A percentile compares a stretch with the other conserved stretches of the same genome.
phyloP scores from a whole-genome alignment of 2,113 vertebrate genomes.

The Herpetotheres cachinnans region DNA sequence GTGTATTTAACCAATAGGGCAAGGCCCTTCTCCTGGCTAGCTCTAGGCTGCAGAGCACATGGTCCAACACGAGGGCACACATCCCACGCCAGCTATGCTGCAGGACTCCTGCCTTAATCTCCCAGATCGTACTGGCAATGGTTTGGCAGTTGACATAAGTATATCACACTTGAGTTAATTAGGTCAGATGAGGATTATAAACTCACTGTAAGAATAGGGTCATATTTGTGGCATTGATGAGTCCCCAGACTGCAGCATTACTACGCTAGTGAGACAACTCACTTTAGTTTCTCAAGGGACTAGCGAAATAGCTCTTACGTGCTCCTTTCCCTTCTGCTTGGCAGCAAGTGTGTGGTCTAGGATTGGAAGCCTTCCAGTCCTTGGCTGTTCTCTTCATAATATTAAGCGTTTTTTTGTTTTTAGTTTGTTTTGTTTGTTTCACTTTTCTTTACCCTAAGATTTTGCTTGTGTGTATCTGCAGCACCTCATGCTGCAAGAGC shows the following conservation, averaged over 20 bases:
- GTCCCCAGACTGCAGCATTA: background rate
- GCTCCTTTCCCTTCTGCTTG: background rate
- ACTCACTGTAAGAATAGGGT: background rate
- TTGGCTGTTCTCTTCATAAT: background rate
- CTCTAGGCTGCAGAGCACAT: background rate
- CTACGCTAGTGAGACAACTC: background rate
- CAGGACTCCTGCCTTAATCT: background rate
- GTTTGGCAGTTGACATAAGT: background rate
- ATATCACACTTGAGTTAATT: background rate
- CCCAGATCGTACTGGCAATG: background rate
- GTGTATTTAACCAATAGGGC: background rate
- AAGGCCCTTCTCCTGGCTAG: background rate
- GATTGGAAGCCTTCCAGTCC: background rate
- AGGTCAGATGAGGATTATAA: background rate
- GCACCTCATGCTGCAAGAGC: background rate
- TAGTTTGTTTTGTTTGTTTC: background rate
- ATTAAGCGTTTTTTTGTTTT: too few species aligned
- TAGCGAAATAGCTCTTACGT: background rate
- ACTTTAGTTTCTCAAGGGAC: background rate
- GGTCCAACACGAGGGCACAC: accelerated
- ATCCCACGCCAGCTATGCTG: accelerated
- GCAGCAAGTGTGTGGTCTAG: background rate
- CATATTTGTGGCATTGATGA: accelerated
- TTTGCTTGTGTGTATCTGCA: background rate
- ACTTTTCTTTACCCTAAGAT: background rate